Percentiles rank a stretch among this genome's conserved stretches.
These are phyloP conservation scores for Hydrochoerus hydrochaeris DNA, from an alignment of 2,113 vertebrate species.

Conservation along the genomic window DNA sequence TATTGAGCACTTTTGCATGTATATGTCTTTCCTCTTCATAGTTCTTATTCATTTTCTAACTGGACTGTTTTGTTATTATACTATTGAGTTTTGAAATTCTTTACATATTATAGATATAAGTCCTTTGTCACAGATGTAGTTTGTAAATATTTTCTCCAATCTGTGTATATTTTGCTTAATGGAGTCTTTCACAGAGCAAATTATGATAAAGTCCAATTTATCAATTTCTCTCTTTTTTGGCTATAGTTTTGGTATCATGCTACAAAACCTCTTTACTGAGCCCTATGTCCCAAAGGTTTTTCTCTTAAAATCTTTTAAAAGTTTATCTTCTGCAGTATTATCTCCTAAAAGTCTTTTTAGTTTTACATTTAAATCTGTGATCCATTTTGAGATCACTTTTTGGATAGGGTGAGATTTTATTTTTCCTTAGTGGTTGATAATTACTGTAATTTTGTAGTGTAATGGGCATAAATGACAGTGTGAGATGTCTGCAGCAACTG, in stretches of 20 bases:
- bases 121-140: neutral
- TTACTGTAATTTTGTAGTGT: neutral
- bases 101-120: neutral
- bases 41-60: neutral
- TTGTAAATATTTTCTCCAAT: neutral
- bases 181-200: neutral
- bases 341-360: neutral
- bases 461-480: neutral
- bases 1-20: neutral
- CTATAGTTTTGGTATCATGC: neutral
- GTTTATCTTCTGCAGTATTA: neutral
- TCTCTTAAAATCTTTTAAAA: slow-evolving; percentile 5
- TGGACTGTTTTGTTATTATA: neutral
- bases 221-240: neutral
- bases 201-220: neutral
- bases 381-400: neutral
- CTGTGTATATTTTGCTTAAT: neutral
- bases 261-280: neutral
- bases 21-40: neutral
- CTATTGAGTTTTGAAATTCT: neutral
- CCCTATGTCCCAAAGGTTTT: neutral
- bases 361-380: neutral
- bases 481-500: neutral
- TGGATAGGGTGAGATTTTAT: neutral
- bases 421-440: neutral